Base-by-base conservation (phyloP, 2,888 invertebrate species). In the Metallyticus violacea region DNA sequence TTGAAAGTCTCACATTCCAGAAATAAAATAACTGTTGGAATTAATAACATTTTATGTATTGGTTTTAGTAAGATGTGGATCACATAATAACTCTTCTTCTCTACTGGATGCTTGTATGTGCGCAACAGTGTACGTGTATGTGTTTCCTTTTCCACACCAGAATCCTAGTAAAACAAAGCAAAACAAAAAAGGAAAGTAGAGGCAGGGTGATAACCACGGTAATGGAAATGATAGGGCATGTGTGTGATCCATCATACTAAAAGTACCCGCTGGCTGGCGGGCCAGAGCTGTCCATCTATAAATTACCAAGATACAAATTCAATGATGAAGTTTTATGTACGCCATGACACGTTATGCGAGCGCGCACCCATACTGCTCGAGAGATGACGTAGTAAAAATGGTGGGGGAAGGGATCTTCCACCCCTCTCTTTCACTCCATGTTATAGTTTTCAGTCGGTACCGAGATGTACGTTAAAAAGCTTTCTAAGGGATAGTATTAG, bases 261-360 rank as follows among this genome's bases (percentile, higher is more conserved):
- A 76, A 27, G 82, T 76, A 82, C 82, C 76, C 62, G 26, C 40
- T 2, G 40, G 40, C 40, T 62, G 40, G 40, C 40, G 40, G 22
- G 40, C 40, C 40, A 62, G 40, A 62, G 15, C 40, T 62, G 40
- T 62, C 40, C 22, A 82, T 82, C 62, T 29, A 82, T 82, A 76
- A 82, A 76, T 82, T 76, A 82, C 82, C 62, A 82, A 82, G 76
- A 82, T 82, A 76, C 82, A 26, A 26, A 62, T 82, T 82, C 62
- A 7, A 27, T 82, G 82, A 76, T 82, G 76, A 82, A 82, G 76
- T 82, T 82, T 82, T 82, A 82, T 82, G 82, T 27, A 76, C 82
- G 40, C 22, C 22, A 5, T 76, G 62, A 82, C 82, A 76, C 30
- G 76, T 82, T 62, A 76, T 82, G 76, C 25, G 9, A 26, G 40